These are phyloP conservation scores for Holacanthus passer DNA, from an alignment of 2,113 vertebrate species.

Conservation along the genomic window DNA sequence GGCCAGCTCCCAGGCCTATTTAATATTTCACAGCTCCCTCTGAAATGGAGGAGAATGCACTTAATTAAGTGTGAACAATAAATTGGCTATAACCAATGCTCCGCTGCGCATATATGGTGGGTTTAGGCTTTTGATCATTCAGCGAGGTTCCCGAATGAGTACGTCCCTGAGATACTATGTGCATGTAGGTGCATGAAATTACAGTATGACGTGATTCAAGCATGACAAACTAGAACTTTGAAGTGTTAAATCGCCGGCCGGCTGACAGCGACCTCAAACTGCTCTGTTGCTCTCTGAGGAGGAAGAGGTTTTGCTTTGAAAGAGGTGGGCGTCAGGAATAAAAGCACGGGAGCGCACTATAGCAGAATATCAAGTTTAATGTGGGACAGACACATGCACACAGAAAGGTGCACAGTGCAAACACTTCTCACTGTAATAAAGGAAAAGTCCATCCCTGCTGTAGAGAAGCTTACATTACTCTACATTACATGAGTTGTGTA, in stretches of 20 bases:
- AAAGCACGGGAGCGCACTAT: background rate
- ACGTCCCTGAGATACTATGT: constrained; percentile 26
- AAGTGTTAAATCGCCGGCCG: constrained; percentile 63
- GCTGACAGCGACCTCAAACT: constrained; percentile 57
- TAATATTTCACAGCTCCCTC: constrained; percentile 72
- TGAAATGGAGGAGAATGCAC: constrained; percentile 62
- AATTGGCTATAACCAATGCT: constrained; percentile 70
- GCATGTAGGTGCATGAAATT: constrained; percentile 64
- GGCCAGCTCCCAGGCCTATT: constrained; percentile 69
- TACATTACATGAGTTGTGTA: background rate
- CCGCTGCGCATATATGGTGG: constrained; percentile 16
- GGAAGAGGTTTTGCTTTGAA: constrained; percentile 23
- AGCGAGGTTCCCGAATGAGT: constrained; percentile 42
- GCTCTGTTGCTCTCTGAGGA: constrained; percentile 14
- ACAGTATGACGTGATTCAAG: constrained; percentile 41
- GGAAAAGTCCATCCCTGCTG: background rate
- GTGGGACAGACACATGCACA: background rate
- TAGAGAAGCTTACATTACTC: background rate
- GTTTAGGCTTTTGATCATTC: constrained; percentile 67
- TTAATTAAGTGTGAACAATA: constrained; percentile 79
- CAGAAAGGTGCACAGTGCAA: background rate
- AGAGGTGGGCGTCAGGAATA: constrained; percentile 11
- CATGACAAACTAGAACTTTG: constrained; percentile 68
- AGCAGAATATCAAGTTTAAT: constrained; percentile 9
- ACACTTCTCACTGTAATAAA: background rate